A percentile compares a stretch with the other conserved stretches of the same genome.
These are phyloP conservation scores for human (Homo sapiens) DNA, from an alignment of 2,113 vertebrate genomes.

Conservation along the genomic window DNA sequence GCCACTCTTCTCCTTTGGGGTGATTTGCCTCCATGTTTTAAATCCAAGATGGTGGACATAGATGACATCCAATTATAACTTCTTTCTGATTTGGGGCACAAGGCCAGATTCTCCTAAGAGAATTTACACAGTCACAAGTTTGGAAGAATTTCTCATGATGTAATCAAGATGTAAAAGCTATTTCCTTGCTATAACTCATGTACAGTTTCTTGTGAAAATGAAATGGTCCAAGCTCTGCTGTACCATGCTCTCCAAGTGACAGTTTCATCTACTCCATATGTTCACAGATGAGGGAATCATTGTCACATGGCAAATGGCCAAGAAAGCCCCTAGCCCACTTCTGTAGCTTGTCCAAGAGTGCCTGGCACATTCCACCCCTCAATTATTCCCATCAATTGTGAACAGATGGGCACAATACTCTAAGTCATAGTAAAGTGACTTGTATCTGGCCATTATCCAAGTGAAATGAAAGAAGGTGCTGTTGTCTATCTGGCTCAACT, in stretches of 20 bases:
- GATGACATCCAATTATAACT: background rate
- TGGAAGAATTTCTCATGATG: background rate
- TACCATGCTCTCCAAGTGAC: constrained; percentile 24
- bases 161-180: background rate
- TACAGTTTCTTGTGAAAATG: constrained; percentile 49
- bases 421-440: constrained; percentile 68
- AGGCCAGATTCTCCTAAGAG: background rate
- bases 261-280: constrained; percentile 73
- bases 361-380: constrained; percentile 61
- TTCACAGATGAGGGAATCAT: constrained; percentile 58
- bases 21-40: constrained; percentile 10
- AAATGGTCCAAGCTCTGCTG: background rate
- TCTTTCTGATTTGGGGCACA: constrained; percentile 2
- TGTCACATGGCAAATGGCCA: constrained; percentile 62
- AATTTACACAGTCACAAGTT: background rate
- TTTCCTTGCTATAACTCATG: background rate
- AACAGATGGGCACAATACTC: constrained; percentile 71
- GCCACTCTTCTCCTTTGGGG: background rate
- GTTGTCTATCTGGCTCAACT: constrained; percentile 44
- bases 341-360: constrained; percentile 43
- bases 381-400: constrained; percentile 63
- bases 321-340: constrained; percentile 45
- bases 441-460: constrained; percentile 64
- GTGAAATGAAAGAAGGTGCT: constrained; percentile 69
- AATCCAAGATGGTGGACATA: background rate